Base-by-base conservation (phyloP, 2,888 invertebrate species). In the Octonoba sinensis region DNA sequence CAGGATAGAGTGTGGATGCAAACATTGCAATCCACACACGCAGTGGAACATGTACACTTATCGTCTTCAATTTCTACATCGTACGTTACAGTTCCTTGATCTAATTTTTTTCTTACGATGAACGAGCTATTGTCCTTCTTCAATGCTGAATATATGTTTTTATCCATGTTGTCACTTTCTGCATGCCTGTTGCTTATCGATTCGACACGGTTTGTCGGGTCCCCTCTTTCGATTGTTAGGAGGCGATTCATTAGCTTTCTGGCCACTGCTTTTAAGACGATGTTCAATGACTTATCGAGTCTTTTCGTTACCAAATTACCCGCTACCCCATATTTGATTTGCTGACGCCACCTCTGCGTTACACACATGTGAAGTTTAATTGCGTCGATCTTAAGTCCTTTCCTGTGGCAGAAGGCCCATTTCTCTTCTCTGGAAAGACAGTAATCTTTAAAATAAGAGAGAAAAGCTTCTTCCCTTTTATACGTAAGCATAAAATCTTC, bases 281-380 rank as follows among this genome's bases (percentile, higher is more conserved):
- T n/a, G 18, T 20, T 18, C 11, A 47, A 12, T 12, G 57, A 15
- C 18, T 57, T 57, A 20, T 57, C 57, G 13, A 57, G 20, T 57
- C 57, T 57, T 57, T 20, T 57, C 11, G n/a, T 57, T 11, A 57
- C 20, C 11, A 15, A 15, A 15, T 18, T 18, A 57, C 20, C n/a
- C 11, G 57, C 57, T 57, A 15, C 57, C 20, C n/a, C 57, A 57
- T 57, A 57, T n/a, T 57, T 57, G n/a, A 57, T 57, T n/a, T n/a
- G 18, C 8, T n/a, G 57, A n/a, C n/a, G 57, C 57, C 57, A 57
- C 20, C 57, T 12, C 18, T 57, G 13, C n/a, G n/a, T n/a, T n/a
- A n/a, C n/a, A n/a, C n/a, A n/a, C n/a, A n/a, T n/a, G n/a, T n/a
- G n/a, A n/a, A 57, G 20, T 57, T 57, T 57, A 12, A 57, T 57